A percentile compares a stretch with the other conserved stretches of the same genome.
Evolutionary conservation across 2,113 vertebrate genomes (phyloP).

Genomic region (Amphiprion percula): DNA sequence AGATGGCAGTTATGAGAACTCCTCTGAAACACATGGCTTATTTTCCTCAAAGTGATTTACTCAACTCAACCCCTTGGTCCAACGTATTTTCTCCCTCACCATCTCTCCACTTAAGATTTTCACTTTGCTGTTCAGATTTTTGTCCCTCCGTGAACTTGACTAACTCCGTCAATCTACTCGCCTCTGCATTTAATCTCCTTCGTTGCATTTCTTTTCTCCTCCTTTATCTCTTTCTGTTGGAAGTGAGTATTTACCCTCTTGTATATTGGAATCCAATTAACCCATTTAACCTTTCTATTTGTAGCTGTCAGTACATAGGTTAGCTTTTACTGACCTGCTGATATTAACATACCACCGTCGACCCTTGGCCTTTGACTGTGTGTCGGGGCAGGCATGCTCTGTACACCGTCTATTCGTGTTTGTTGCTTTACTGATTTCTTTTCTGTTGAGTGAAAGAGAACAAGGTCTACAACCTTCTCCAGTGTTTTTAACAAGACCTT

Average conservation of each 20-base stretch:
- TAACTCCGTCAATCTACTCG: not conserved
- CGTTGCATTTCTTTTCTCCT: not conserved
- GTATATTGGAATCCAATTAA: slow-evolving; percentile 37
- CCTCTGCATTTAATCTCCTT: slow-evolving; percentile 13
- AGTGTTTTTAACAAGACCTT: slow-evolving; percentile 18
- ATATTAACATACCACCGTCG: slow-evolving; percentile 70
- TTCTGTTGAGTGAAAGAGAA: slow-evolving; percentile 34
- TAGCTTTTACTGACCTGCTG: slow-evolving; percentile 63
- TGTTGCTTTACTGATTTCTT: slow-evolving; percentile 46
- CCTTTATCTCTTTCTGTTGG: not conserved
- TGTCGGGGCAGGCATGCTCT: slow-evolving; percentile 38
- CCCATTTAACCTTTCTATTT: slow-evolving; percentile 59
- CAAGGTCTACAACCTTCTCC: slow-evolving; percentile 17
- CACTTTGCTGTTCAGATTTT: slow-evolving; percentile 9
- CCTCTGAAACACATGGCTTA: slow-evolving; percentile 13
- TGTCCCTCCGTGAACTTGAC: not conserved
- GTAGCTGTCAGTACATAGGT: slow-evolving; percentile 32
- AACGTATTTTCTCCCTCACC: slow-evolving; percentile 35
- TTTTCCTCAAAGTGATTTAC: slow-evolving; percentile 32
- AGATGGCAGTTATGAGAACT: slow-evolving; percentile 2
- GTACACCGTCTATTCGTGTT: slow-evolving; percentile 52
- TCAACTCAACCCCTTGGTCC: slow-evolving; percentile 19
- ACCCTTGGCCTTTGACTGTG: slow-evolving; percentile 52
- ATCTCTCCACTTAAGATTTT: slow-evolving; percentile 18
- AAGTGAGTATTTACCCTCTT: slow-evolving; percentile 1